These are phyloP conservation scores for Eupithecia subfuscata DNA, from an alignment of 2,888 invertebrate genomes.

Conservation along the genomic window DNA sequence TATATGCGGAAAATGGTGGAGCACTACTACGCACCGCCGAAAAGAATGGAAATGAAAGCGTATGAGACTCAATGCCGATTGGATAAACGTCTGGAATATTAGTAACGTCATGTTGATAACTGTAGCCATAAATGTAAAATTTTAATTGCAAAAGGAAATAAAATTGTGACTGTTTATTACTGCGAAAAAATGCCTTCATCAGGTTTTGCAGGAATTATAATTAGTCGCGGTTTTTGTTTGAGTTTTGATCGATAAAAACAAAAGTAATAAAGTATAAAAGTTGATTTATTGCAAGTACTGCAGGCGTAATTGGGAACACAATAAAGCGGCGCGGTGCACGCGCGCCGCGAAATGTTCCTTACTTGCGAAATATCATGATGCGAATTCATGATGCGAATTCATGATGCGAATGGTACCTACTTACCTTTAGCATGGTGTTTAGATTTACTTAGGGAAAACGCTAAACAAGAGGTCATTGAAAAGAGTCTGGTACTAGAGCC, in stretches of 20 bases:
- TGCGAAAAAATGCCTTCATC: background rate
- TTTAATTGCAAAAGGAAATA: background rate
- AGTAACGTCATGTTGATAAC: background rate
- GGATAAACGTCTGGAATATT: background rate
- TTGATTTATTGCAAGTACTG: background rate
- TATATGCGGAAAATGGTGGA: slow-evolving; percentile 21
- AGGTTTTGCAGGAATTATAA: background rate
- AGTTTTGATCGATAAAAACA: background rate
- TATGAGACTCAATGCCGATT: background rate
- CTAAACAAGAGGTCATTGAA: too few relatives aligned
- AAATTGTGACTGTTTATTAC: background rate
- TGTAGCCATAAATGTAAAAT: background rate
- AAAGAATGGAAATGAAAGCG: slow-evolving; percentile 20
- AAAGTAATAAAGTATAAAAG: background rate
- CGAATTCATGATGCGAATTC: background rate
- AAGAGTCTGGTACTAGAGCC: too few relatives aligned
- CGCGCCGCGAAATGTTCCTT: background rate
- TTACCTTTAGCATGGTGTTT: too few relatives aligned
- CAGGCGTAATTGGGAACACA: background rate
- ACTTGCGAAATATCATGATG: background rate
- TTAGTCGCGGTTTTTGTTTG: background rate
- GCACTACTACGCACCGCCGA: slow-evolving; percentile 10
- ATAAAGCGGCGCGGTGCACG: background rate
- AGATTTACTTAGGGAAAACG: too few relatives aligned
- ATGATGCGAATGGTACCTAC: background rate